Conservation (phyloP, 2,797 vertebrate species). For the Alca torda region DNA sequence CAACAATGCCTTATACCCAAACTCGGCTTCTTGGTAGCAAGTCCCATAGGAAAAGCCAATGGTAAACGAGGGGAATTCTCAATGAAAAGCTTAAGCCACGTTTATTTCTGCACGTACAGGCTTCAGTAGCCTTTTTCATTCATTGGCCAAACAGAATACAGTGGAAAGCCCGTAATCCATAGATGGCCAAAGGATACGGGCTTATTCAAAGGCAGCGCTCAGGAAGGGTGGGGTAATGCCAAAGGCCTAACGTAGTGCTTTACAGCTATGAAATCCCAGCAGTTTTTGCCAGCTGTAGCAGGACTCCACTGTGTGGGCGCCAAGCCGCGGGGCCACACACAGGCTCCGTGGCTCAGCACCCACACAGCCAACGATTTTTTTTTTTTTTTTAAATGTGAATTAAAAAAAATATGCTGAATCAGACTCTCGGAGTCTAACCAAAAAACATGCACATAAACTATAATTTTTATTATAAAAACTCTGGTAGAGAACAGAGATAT, state of each 20-base stretch:
- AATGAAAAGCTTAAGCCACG: not conserved
- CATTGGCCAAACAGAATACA: not conserved
- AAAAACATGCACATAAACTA: conserved; percentile 36
- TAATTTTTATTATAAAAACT: conserved; percentile 30
- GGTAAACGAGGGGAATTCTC: not conserved
- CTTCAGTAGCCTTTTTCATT: conserved; percentile 26
- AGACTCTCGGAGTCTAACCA: not conserved
- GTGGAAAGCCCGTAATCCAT: not conserved
- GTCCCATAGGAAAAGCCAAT: not conserved
- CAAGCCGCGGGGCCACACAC: conserved; percentile 36
- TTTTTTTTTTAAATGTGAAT: not conserved
- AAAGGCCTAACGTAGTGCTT: not conserved
- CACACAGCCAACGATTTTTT: not conserved
- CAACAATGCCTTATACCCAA: not conserved
- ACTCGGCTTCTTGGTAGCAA: not conserved
- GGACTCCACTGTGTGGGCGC: not conserved
- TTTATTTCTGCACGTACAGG: conserved; percentile 12
- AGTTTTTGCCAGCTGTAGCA: conserved; percentile 34
- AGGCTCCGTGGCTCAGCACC: conserved; percentile 44
- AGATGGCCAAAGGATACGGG: not conserved
- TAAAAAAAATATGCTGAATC: conserved; percentile 51
- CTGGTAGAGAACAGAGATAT: not conserved
- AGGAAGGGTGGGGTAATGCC: conserved; percentile 14
- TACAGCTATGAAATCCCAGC: conserved; percentile 17
- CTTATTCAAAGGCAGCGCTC: conserved; percentile 26